Conservation (phyloP, 2,113 vertebrate species). For the Semnornis frantzii region DNA sequence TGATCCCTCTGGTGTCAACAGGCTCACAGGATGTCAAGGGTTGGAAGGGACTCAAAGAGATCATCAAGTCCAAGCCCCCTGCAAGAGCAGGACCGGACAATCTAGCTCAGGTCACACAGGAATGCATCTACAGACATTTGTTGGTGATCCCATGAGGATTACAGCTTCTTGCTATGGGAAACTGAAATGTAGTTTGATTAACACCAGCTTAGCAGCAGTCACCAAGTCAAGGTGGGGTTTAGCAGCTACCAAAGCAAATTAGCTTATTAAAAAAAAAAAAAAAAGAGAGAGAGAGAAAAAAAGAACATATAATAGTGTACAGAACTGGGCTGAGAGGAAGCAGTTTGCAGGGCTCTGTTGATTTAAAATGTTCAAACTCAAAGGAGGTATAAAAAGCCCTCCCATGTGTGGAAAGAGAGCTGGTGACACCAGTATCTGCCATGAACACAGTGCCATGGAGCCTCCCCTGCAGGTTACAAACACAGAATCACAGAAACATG, state of each 20-base stretch:
- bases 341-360: neutral
- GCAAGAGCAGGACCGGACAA: no score
- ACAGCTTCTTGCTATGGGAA: neutral
- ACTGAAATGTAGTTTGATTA: neutral
- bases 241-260: neutral
- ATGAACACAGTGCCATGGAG: rapidly evolving
- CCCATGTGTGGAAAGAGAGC: neutral
- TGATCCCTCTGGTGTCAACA: neutral
- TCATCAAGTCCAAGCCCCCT: no score
- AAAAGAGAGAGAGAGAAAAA: neutral
- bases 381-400: neutral
- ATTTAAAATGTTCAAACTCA: neutral
- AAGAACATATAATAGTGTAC: neutral
- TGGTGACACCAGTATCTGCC: neutral
- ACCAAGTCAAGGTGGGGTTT: neutral
- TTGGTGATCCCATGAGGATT: neutral
- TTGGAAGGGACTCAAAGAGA: no score
- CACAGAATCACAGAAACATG: neutral
- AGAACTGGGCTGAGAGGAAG: neutral
- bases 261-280: neutral
- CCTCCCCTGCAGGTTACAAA: neutral
- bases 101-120: no score
- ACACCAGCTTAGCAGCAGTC: neutral
- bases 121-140: neutral
- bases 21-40: no score